Base-by-base conservation (phyloP, 2,888 invertebrate species). In the Clistopyga incitator region DNA sequence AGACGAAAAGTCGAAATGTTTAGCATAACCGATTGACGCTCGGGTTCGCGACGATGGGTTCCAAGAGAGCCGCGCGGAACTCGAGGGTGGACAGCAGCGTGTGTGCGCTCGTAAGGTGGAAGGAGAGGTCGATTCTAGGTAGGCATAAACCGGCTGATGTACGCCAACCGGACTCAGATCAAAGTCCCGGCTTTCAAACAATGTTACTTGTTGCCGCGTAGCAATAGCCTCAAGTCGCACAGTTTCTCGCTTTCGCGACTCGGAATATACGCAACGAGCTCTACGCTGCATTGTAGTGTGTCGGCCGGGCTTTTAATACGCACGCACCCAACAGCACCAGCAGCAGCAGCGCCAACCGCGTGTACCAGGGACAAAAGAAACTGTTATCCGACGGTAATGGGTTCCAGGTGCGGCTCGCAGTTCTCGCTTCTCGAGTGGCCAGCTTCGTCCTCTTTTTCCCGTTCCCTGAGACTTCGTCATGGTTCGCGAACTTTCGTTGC, bases 181-280 rank as follows among this genome's bases (percentile, higher is more conserved):
- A 92, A 92, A 92, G 92, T 91, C 90, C 90, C 90, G 89, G 89
- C 91, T 93, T 93, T 91, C 92, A 92, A 92, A 93, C 93, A 93
- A 92, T 92, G 92, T 92, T 92, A 90, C 90, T 89, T 89, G 87
- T 79, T 82, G 78, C 82, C 84, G 71, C 82, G 45, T 38, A 13
- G 70, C 74, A 52, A 81, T 85, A 85, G 85, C 87, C 83, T 86
- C 87, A 84, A 86, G 85, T 82, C 82, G 88, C 82, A n/a, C n/a
- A n/a, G 84, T 82, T 84, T 84, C 84, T 81, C 84, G 84, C 78
- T 81, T 81, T 84, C 78, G 84, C 81, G 84, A 81, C 75, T 75
- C 45, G 47, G 0, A 68, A 78, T 74, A 54, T 20, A 13, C 34
- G 59, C 45, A 42, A 23, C 45, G 45, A 25, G 42, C 34, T 34